Percentiles rank a stretch among this genome's conserved stretches.
phyloP scores from a whole-genome alignment of 35 echinoderm and acorn worm species.

The Ophiothrix spiculata region DNA sequence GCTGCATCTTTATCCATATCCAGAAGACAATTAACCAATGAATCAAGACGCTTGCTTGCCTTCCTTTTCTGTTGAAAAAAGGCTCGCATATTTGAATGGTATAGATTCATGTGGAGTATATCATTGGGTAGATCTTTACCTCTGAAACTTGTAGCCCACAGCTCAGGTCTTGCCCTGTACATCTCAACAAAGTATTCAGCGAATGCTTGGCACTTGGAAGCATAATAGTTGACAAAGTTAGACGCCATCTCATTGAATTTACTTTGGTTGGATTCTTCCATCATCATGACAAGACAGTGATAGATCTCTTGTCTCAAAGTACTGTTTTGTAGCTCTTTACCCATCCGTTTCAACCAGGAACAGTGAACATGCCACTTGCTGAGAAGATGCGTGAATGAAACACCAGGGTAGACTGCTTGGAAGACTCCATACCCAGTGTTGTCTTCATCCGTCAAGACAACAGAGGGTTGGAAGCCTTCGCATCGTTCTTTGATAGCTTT shows the following conservation, averaged over 20 bases:
- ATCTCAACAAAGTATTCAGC: background rate
- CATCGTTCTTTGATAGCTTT: background rate
- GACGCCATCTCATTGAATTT: slow-evolving; percentile 1
- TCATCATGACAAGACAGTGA: background rate
- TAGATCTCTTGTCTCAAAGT: background rate
- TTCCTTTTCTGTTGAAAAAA: background rate
- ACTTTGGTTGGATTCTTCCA: background rate
- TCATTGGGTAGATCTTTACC: background rate
- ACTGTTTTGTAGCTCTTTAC: background rate
- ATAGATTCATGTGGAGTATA: background rate
- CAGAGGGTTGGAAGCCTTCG: background rate
- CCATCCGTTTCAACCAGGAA: background rate
- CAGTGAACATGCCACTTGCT: background rate
- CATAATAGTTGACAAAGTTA: background rate
- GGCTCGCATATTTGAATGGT: background rate
- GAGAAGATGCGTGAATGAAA: background rate
- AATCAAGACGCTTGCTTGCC: background rate
- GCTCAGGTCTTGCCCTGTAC: background rate
- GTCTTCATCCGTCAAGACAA: background rate
- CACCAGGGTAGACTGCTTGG: background rate
- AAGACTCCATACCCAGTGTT: background rate
- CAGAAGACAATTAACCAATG: background rate
- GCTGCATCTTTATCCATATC: background rate
- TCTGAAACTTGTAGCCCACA: background rate
- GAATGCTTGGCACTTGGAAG: background rate